Conservation (phyloP, 2,113 vertebrate species). For the Hypocryptadius cinnamomeus region DNA sequence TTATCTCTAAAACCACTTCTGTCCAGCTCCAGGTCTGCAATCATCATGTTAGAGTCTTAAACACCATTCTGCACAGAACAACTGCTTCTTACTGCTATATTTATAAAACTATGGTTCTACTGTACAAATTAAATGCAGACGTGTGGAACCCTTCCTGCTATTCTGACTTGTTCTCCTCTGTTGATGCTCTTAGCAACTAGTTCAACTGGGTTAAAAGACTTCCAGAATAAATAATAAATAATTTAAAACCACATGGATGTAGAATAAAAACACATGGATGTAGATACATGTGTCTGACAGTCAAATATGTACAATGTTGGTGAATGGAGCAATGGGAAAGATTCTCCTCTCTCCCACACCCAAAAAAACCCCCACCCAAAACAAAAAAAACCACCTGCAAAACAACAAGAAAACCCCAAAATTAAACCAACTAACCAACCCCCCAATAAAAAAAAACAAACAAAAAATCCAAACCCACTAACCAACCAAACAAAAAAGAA, state of each 20-base stretch:
- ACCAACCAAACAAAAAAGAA: background rate
- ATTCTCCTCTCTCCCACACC: background rate
- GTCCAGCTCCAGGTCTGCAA: background rate
- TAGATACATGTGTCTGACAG: background rate
- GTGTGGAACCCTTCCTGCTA: background rate
- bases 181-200: background rate
- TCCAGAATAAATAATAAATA: background rate
- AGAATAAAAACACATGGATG: background rate
- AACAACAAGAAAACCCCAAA: background rate
- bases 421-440: background rate
- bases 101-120: background rate
- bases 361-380: background rate
- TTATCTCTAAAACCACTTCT: background rate
- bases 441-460: background rate
- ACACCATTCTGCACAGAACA: background rate
- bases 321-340: background rate
- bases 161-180: background rate
- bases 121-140: background rate
- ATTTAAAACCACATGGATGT: background rate
- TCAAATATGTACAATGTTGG: background rate
- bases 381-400: background rate
- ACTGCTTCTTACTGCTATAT: background rate
- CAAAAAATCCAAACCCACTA: background rate
- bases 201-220: background rate
- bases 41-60: background rate